Conservation (phyloP, 2,113 vertebrate species). For the Erythrocercus mccallii region DNA sequence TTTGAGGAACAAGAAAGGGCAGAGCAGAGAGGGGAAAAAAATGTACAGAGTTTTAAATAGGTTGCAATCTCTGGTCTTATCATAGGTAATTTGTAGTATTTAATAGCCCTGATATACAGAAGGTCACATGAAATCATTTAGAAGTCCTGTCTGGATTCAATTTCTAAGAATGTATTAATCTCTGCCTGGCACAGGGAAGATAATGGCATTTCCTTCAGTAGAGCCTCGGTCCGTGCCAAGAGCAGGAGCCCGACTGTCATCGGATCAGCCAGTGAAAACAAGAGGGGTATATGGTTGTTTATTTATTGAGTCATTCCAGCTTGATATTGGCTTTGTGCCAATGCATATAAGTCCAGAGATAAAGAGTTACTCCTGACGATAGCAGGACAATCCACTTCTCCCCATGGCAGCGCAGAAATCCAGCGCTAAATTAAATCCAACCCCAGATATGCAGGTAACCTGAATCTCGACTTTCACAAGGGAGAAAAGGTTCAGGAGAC, state of each 20-base stretch:
- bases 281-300: slow-evolving; percentile 50
- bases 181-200: slow-evolving; percentile 49
- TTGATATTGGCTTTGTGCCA: slow-evolving; percentile 33
- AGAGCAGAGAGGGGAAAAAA: background rate
- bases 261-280: slow-evolving; percentile 49
- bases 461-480: slow-evolving; percentile 26
- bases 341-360: slow-evolving; percentile 14
- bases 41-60: slow-evolving; percentile 9
- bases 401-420: background rate
- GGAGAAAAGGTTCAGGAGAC: slow-evolving; percentile 27
- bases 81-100: slow-evolving; percentile 60
- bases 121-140: slow-evolving; percentile 58
- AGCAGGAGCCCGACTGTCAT: slow-evolving; percentile 45
- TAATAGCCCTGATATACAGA: slow-evolving; percentile 47
- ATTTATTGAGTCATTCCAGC: slow-evolving; percentile 60
- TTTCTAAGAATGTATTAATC: slow-evolving; percentile 63
- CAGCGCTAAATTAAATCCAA: background rate
- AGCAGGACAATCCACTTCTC: background rate
- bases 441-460: background rate
- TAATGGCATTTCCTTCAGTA: slow-evolving; percentile 60
- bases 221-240: slow-evolving; percentile 8
- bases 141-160: slow-evolving; percentile 56
- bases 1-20: background rate
- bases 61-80: slow-evolving; percentile 43
- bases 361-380: slow-evolving; percentile 6